These are phyloP conservation scores for Reticulitermes speratus DNA, from an alignment of 1,140 invertebrate species.

Conservation along the genomic window DNA sequence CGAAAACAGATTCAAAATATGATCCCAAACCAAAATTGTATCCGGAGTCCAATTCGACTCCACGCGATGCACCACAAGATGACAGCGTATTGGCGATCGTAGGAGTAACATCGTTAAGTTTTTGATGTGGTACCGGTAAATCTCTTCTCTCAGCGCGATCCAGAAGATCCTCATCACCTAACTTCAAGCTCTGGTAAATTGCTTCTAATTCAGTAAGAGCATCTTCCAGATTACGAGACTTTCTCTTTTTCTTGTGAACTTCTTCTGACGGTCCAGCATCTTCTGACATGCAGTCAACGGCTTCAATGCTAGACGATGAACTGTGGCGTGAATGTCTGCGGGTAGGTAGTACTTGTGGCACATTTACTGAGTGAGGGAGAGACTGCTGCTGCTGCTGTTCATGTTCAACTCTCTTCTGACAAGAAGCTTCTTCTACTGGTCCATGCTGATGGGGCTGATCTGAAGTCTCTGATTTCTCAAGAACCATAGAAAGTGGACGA, in stretches of 20 bases:
- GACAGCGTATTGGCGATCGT: neutral
- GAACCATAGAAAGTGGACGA: constrained; percentile 42
- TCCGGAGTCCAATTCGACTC: constrained; percentile 34
- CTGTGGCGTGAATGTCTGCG: constrained; percentile 30
- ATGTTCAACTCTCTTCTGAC: no score
- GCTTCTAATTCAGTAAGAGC: constrained; percentile 84
- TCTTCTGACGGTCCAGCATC: constrained; percentile 41
- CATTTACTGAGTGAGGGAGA: neutral
- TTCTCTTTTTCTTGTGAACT: constrained; percentile 52
- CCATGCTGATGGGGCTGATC: neutral
- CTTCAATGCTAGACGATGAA: constrained; percentile 34
- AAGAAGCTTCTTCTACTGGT: neutral
- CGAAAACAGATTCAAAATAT: constrained; percentile 32
- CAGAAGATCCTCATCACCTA: constrained; percentile 78
- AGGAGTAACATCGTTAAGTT: neutral
- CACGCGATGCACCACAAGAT: constrained; percentile 14
- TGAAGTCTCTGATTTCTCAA: constrained; percentile 41
- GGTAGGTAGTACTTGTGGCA: constrained; percentile 33
- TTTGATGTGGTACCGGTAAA: constrained; percentile 55
- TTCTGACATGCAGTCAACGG: constrained; percentile 26
- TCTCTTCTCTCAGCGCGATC: constrained; percentile 75
- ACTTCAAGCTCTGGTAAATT: constrained; percentile 79
- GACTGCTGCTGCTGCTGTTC: no score
- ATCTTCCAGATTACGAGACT: constrained; percentile 78
- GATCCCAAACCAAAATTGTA: constrained; percentile 39